Base-by-base conservation (phyloP, 2,888 invertebrate genomes). In the Dugesia japonica region DNA sequence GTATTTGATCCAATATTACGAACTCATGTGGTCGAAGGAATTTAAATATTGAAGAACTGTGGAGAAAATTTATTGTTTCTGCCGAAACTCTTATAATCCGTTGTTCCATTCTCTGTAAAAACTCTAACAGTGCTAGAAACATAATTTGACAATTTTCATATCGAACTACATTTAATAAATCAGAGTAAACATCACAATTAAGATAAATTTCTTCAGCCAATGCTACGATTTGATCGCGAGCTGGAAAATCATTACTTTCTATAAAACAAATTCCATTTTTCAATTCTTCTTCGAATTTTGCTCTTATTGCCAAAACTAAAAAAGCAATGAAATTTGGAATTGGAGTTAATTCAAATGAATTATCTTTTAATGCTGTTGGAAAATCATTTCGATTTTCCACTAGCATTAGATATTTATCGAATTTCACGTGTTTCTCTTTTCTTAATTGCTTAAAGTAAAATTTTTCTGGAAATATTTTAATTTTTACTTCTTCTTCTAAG, bases 291-390 rank as follows among this genome's bases (percentile, higher is more conserved):
- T 56, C 56, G 17, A 56, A 56, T 56, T 56, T 56, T n/a, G 56
- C n/a, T 7, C 56, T n/a, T 1, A 56, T 56, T n/a, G 23, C 23
- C 56, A 56, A 56, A 4, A 56, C n/a, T 7, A 56, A 23, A 56
- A 13, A 56, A n/a, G 56, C 56, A 56, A 56, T 56, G 56, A 56
- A 56, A n/a, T 56, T 56, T 23, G 56, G 56, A 56, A 56, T 56
- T 56, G 56, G 56, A 4, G 56, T 56, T 23, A 56, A 23, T 56
- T 56, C 56, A 56, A 56, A 56, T 56, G 56, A 56, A 56, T 56
- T 56, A n/a, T 56, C 56, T n/a, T 1, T 56, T n/a, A 56, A 7
- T 13, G 56, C 56, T 4, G 56, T 56, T n/a, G 23, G 56, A 56
- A 20, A 56, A 56, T 56, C 56, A 23, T 56, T 56, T 20, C 56